Conservation (phyloP, 2,888 invertebrate species). For the Aspidiotus destructor region DNA sequence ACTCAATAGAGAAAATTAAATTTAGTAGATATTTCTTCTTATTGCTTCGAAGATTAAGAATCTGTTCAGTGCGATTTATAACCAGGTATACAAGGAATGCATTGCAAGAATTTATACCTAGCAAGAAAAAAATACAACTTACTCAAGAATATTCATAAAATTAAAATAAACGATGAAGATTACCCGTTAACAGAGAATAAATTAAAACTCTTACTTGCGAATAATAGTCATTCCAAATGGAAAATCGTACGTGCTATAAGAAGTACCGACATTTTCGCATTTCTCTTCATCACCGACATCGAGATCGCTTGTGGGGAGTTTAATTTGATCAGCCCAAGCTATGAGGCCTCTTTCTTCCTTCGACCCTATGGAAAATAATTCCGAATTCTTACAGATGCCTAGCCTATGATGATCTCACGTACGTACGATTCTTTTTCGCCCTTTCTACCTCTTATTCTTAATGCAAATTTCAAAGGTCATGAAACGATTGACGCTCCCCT, state of each 20-base stretch:
- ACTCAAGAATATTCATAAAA: too few species aligned
- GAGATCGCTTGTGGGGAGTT: slow-evolving; percentile 42
- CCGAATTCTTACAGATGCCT: background rate
- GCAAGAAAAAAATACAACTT: slow-evolving; percentile 36
- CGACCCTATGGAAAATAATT: slow-evolving; percentile 49
- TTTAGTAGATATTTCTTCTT: too few species aligned
- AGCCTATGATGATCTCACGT: background rate
- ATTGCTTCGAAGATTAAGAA: too few species aligned
- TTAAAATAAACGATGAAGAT: slow-evolving; percentile 13
- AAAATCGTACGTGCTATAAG: slow-evolving; percentile 54
- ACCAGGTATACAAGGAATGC: slow-evolving; percentile 62
- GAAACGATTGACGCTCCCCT: too few species aligned
- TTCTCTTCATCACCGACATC: slow-evolving; percentile 42
- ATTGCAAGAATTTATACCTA: slow-evolving; percentile 59
- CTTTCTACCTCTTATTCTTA: background rate
- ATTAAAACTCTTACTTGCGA: slow-evolving; percentile 45
- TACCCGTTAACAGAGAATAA: slow-evolving; percentile 1
- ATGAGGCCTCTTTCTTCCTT: slow-evolving; percentile 63
- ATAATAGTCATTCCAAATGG: slow-evolving; percentile 58
- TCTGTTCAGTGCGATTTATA: slow-evolving; percentile 44
- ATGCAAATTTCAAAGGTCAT: background rate
- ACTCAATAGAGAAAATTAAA: too few species aligned
- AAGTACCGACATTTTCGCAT: background rate
- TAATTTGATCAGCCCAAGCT: slow-evolving; percentile 64
- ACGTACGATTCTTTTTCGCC: background rate